Evolutionary conservation across 2,888 invertebrate species (phyloP), one percentile per base, ranked within the genome.

Genomic region (Amphipoea oculea): DNA sequence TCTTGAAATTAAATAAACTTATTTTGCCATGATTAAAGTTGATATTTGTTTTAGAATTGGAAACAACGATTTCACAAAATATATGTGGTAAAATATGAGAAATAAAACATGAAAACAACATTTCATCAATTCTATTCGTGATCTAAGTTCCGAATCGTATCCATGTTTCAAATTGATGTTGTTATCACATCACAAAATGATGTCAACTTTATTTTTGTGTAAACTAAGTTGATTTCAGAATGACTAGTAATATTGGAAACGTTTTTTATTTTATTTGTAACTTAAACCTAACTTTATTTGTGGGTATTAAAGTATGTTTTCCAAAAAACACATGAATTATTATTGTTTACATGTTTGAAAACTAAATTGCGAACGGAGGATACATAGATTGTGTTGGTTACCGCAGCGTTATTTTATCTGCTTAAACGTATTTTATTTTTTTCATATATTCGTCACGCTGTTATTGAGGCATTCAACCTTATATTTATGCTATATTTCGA

Each of bases 321-420:
- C 2, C 6, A 54, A 54, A 54, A 54, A 54, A 54, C 2, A 54
- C 11, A 4, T 48, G 48, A 48, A 14, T 14, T 5, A 48, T 57
- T 57, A 4, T 23, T 57, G 57, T 57, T 23, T 57, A 23, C 57
- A 57, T 23, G 57, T 57, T 57, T 4, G 57, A 23, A n/a, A 23
- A 57, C 57, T 57, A 23, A 57, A 57, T 57, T 57, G 11, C 57
- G 23, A n/a, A 57, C 23, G 9, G 9, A 57, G 57, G 1, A 57
- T n/a, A 57, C 9, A 57, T 57, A 57, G 2, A 57, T 75, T 48
- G 57, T 12, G 17, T 70, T 70, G 23, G 60, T 75, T 75, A 75
- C 69, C 45, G 20, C 1, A 45, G 23, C 5, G 3, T 6, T n/a
- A 0, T 63, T 45, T 12, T 66, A 48, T 76, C 57, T 68, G 67